These are phyloP conservation scores for Halcyon leucocephala DNA, from an alignment of 2,797 vertebrate genomes.

Conservation along the genomic window DNA sequence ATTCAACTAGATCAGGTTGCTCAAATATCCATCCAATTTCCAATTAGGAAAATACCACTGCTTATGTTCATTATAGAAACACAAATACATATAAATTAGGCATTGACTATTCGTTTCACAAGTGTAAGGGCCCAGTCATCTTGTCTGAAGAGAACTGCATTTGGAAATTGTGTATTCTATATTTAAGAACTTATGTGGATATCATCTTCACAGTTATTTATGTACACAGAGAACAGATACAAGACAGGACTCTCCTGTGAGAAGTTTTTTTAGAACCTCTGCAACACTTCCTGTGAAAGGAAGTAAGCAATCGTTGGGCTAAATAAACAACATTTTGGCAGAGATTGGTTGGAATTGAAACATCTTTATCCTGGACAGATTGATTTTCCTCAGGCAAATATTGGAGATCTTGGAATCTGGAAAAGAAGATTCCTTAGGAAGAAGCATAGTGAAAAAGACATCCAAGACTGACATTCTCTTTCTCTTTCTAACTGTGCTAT, in stretches of 20 bases:
- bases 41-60: not conserved
- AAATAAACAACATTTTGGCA: not conserved
- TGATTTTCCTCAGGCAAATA: not conserved
- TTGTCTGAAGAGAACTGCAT: not conserved
- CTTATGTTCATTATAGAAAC: not conserved
- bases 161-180: not conserved
- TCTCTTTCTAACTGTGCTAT: not conserved
- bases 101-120: not conserved
- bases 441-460: not conserved
- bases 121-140: not conserved
- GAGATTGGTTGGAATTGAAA: not conserved
- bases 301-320: not conserved
- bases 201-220: not conserved
- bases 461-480: not conserved
- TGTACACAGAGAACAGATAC: not conserved
- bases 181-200: not conserved
- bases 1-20: not conserved
- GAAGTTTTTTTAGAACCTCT: not conserved
- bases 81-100: not conserved
- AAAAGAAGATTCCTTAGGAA: not conserved
- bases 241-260: not conserved
- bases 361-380: not conserved
- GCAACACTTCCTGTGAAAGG: not conserved
- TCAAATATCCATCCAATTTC: not conserved
- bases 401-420: not conserved